Percentiles rank a stretch among this genome's conserved stretches.
phyloP scores from a whole-genome alignment of 2,113 vertebrate species.

The Butastur rufipennis region DNA sequence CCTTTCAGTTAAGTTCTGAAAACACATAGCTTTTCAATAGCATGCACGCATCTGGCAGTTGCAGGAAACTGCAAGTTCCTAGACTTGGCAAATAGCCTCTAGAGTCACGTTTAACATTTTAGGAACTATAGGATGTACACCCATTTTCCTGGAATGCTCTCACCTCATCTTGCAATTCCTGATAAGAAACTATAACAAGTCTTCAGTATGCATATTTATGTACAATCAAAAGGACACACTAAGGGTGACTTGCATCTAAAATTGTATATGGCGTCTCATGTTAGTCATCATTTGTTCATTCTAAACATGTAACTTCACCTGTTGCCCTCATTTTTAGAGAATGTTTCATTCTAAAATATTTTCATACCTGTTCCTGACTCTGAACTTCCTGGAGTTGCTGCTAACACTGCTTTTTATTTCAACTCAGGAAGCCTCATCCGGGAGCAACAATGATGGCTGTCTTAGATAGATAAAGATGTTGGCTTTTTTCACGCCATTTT shows the following conservation, averaged over 20 bases:
- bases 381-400: neutral
- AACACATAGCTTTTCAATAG: neutral
- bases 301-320: neutral
- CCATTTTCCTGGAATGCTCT: neutral
- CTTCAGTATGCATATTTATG: neutral
- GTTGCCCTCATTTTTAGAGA: neutral
- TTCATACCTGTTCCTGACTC: neutral
- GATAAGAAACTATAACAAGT: neutral
- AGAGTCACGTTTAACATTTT: neutral
- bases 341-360: neutral
- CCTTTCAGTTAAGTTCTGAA: neutral
- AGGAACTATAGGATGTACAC: neutral
- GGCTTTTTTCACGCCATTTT: neutral
- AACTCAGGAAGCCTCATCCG: neutral
- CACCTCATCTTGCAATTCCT: neutral
- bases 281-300: neutral
- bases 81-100: neutral
- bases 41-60: neutral
- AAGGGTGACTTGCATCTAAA: neutral
- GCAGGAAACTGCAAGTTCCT: neutral
- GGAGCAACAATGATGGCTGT: neutral
- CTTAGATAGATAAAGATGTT: fast-evolving
- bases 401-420: neutral
- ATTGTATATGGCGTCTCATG: neutral
- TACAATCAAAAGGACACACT: neutral